phyloP scores from a whole-genome alignment of 2,888 invertebrate genomes.

The Drosophila paramelanica region DNA sequence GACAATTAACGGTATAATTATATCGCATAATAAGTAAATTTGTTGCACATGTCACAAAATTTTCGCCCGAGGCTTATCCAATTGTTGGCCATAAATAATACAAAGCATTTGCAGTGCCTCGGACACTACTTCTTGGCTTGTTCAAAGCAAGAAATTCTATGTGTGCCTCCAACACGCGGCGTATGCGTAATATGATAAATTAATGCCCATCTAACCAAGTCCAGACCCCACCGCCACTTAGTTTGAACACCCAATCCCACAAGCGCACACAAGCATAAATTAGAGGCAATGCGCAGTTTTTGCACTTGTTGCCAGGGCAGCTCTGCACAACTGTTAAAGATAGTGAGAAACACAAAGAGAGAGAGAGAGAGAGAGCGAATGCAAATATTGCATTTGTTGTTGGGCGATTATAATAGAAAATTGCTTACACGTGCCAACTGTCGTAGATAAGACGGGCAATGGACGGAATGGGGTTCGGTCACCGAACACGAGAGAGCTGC shows the following conservation, averaged over 20 bases:
- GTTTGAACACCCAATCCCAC: neutral
- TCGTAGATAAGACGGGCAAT: conserved; percentile 35
- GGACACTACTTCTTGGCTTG: conserved; percentile 23
- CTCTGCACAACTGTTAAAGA: no score
- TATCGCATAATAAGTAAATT: conserved; percentile 47
- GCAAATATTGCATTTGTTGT: conserved; percentile 56
- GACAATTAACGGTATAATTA: conserved; percentile 57
- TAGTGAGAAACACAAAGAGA: conserved; percentile 3
- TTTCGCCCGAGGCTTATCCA: conserved; percentile 46
- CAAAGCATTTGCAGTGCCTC: conserved; percentile 16
- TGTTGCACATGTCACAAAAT: conserved; percentile 34
- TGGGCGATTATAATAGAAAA: conserved; percentile 69
- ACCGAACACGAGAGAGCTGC: conserved; percentile 16
- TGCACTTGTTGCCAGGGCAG: conserved; percentile 57
- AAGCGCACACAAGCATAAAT: conserved; percentile 48
- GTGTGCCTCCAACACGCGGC: conserved; percentile 29
- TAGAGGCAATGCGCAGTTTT: conserved; percentile 54
- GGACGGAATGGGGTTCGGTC: conserved; percentile 4
- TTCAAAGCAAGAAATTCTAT: conserved; percentile 7
- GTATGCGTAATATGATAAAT: conserved; percentile 62
- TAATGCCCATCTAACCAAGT: conserved; percentile 11
- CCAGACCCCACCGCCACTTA: neutral
- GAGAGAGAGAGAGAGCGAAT: conserved; percentile 9
- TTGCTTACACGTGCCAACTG: conserved; percentile 75
- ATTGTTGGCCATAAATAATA: conserved; percentile 57